phyloP scores from a whole-genome alignment of 2,113 vertebrate genomes.

The human (Homo sapiens) region DNA sequence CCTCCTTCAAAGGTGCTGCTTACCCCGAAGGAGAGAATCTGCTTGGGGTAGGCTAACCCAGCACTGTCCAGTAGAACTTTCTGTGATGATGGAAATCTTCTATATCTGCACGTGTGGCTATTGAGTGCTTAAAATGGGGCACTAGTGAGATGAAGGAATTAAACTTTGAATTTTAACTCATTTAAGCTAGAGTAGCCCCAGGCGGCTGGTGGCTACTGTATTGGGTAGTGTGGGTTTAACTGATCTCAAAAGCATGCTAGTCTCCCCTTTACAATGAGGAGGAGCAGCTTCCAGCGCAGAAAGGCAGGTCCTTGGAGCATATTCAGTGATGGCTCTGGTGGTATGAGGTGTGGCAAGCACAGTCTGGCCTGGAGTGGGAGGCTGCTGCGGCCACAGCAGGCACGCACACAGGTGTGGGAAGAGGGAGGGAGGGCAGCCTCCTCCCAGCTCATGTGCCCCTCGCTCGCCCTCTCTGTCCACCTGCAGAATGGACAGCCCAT shows the following conservation, averaged over 20 bases:
- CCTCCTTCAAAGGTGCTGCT: neutral
- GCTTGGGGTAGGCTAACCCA: neutral
- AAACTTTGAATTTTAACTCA: neutral
- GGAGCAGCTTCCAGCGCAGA: neutral
- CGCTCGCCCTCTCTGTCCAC: accelerated
- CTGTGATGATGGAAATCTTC: neutral
- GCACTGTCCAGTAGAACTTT: neutral
- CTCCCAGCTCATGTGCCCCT: neutral
- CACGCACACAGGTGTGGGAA: neutral
- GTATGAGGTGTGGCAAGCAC: neutral
- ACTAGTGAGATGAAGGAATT: neutral
- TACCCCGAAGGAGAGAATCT: neutral
- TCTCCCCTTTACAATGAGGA: neutral
- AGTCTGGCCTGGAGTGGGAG: neutral
- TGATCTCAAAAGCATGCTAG: no score
- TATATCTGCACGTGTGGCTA: neutral
- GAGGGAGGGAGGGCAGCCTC: neutral
- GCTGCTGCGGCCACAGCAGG: accelerated
- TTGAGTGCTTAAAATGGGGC: neutral
- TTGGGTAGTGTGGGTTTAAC: accelerated
- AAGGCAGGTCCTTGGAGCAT: neutral
- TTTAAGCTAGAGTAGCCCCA: neutral
- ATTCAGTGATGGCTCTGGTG: neutral
- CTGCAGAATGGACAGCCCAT: slow-evolving; percentile 62
- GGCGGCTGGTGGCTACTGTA: neutral